A percentile compares a stretch with the other conserved stretches of the same genome.
Evolutionary conservation across 2,888 invertebrate genomes (phyloP).

Genomic region (Clivina fossor): DNA sequence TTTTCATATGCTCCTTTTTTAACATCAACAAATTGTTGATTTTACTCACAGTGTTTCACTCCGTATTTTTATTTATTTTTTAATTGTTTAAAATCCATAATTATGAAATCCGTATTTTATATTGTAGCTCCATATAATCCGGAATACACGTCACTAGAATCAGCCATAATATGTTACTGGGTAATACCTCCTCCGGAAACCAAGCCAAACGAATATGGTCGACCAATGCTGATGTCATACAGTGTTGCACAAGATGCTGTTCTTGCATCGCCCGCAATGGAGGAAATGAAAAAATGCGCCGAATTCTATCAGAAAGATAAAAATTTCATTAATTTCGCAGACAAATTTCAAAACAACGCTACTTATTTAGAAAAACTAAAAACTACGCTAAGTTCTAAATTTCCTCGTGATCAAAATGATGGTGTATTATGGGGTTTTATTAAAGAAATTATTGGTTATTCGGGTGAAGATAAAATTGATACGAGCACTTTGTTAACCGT

Average conservation of each 20-base stretch:
- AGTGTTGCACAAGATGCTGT: constrained; percentile 80
- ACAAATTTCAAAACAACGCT: constrained; percentile 69
- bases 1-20: too few species aligned
- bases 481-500: constrained; percentile 61
- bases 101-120: too few species aligned
- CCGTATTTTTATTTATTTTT: too few species aligned
- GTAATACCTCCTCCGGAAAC: constrained; percentile 95
- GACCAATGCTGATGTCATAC: constrained; percentile 88
- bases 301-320: constrained; percentile 77
- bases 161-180: constrained; percentile 87
- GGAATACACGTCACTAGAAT: constrained; percentile 78
- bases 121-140: constrained; percentile 85
- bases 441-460: constrained; percentile 72
- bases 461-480: constrained; percentile 70
- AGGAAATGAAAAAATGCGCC: constrained; percentile 82
- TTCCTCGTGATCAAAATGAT: constrained; percentile 78
- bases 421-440: constrained; percentile 78
- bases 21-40: too few species aligned
- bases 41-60: too few species aligned
- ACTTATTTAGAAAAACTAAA: constrained; percentile 85
- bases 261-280: constrained; percentile 77
- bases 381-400: constrained; percentile 76
- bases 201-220: constrained; percentile 87
- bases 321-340: constrained; percentile 67
- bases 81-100: too few species aligned